These are phyloP conservation scores for Bursaphelenchus okinawaensis DNA, from an alignment of 2,888 invertebrate species.

Conservation along the genomic window DNA sequence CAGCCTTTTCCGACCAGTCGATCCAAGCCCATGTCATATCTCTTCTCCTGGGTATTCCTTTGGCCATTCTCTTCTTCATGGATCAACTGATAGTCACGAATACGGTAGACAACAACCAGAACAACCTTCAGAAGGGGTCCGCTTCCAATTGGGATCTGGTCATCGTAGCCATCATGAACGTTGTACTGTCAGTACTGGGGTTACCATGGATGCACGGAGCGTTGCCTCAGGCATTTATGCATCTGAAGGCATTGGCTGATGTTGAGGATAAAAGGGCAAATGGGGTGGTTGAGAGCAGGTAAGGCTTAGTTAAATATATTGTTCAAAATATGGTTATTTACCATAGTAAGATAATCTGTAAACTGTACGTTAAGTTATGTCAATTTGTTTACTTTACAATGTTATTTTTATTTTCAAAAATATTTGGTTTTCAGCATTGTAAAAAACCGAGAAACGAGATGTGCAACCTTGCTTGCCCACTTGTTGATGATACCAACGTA, in stretches of 20 bases:
- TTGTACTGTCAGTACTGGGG: constrained; percentile 29
- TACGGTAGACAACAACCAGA: constrained; percentile 34
- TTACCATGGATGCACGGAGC: constrained; percentile 41
- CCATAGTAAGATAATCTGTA: no score
- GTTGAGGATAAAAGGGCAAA: constrained; percentile 60
- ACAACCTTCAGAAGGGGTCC: constrained; percentile 35
- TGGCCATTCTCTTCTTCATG: constrained; percentile 36
- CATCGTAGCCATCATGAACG: constrained; percentile 31
- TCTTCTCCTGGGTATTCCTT: constrained; percentile 30
- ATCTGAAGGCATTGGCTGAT: constrained; percentile 32
- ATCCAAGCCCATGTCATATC: constrained; percentile 26
- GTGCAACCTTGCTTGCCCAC: constrained; percentile 64
- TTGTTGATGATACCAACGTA: constrained; percentile 64
- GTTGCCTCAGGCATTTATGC: constrained; percentile 37
- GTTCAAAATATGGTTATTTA: constrained; percentile 9
- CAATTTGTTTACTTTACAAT: not conserved
- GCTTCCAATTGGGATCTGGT: constrained; percentile 36
- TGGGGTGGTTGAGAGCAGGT: constrained; percentile 61
- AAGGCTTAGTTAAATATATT: constrained; percentile 27
- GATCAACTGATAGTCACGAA: constrained; percentile 36
- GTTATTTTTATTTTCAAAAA: not conserved
- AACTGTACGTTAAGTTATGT: no score
- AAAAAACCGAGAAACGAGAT: constrained; percentile 61
- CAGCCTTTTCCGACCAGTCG: constrained; percentile 27
- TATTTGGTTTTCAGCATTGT: constrained; percentile 42